A percentile compares a stretch with the other conserved stretches of the same genome.
These are phyloP conservation scores for Acrobasis repandana DNA, from an alignment of 2,888 invertebrate genomes.

Conservation along the genomic window DNA sequence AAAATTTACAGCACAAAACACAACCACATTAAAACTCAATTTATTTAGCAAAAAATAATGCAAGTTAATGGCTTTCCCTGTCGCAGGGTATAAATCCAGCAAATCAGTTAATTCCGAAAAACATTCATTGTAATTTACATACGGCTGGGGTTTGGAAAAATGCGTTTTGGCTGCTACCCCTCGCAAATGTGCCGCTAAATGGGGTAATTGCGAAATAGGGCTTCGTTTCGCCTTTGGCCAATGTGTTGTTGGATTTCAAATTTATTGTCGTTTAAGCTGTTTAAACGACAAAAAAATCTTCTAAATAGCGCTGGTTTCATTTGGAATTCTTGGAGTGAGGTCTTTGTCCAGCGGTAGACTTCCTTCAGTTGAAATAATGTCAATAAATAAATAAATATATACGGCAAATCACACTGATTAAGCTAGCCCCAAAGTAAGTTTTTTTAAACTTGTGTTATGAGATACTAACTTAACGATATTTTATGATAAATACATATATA, in stretches of 20 bases:
- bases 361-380: too few relatives aligned
- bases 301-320: too few relatives aligned
- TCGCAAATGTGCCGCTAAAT: constrained; percentile 47
- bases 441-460: too few relatives aligned
- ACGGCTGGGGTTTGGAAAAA: constrained; percentile 42
- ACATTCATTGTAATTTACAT: constrained; percentile 46
- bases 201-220: constrained; percentile 49
- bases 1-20: too few relatives aligned
- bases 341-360: too few relatives aligned
- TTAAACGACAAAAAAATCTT: too few relatives aligned
- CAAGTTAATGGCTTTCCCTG: background rate
- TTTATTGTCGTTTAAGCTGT: constrained; percentile 5
- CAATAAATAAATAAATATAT: too few relatives aligned
- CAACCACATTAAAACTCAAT: background rate
- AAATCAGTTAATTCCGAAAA: constrained; percentile 45
- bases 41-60: constrained; percentile 22
- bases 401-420: too few relatives aligned
- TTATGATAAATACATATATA: too few relatives aligned
- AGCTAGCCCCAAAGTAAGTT: too few relatives aligned
- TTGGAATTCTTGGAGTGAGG: too few relatives aligned
- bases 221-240: constrained; percentile 30
- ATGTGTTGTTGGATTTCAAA: constrained; percentile 8
- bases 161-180: constrained; percentile 43
- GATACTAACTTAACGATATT: too few relatives aligned
- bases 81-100: constrained; percentile 34